Evolutionary conservation across 2,797 vertebrate species (phyloP), one percentile per base, ranked within the genome.

Genomic region (Pangasius djambal): DNA sequence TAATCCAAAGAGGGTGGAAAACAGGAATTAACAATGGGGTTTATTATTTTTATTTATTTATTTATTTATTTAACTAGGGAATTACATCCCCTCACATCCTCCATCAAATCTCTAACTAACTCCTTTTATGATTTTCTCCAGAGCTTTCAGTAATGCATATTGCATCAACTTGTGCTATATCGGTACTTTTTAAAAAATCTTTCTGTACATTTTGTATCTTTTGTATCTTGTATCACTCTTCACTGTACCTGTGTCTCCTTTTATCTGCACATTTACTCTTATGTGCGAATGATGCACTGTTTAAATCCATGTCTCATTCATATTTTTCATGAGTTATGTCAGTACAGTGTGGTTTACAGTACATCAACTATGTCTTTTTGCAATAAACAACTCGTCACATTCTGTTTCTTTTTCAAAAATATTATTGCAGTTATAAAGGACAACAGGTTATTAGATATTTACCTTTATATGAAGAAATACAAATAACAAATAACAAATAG

Each of bases 141-240:
- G 44, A 48, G 18, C n/a, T 28, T 65, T 83, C 25, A 44, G 37
- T 65, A 44, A 83, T 83, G 37, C 81, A 83, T 65, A 83, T 48
- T 83, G 59, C 81, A 83, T 63, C 34, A 63, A 44, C 10, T 44
- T 65, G 37, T 4, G 1, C 81, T 67, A 48, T 48, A 50, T 67
- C 50, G 31, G 15, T 20, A 28, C 6, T 83, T 7, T 61, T 48
- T 55, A 34, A 34, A 34, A 34, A 34, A 55, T 55, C 28, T 67
- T 5, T 48, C 44, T 48, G 44, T 48, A 48, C 44, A 48, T n/a
- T 65, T 57, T 48, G 44, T 48, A 48, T 48, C 44, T 48, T 48
- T 28, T 44, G 34, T 16, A 83, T 61, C 22, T 6, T 44, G 12
- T 48, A 84, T 67, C 15, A 84, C 50, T 28, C 20, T 28, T 28